These are phyloP conservation scores for Plemyria rubiginata DNA, from an alignment of 2,888 invertebrate genomes.

Conservation along the genomic window DNA sequence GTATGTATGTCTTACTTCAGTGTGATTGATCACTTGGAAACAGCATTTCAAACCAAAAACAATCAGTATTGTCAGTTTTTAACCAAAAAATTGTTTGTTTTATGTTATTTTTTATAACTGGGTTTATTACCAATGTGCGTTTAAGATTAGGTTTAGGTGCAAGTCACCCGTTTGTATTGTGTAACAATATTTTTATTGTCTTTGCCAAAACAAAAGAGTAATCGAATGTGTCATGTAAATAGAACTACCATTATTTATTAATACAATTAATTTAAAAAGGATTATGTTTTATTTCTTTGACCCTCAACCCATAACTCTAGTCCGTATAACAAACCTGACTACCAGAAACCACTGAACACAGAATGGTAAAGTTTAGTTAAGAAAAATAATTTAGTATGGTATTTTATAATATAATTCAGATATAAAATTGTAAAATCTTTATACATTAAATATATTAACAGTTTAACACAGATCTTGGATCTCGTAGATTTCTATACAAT, in stretches of 20 bases:
- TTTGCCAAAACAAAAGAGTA: slow-evolving; percentile 85
- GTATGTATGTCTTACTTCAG: slow-evolving; percentile 69
- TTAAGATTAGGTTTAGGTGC: slow-evolving; percentile 50
- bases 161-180: slow-evolving; percentile 60
- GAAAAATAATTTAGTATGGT: slow-evolving; percentile 14
- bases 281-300: slow-evolving; percentile 61
- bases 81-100: slow-evolving; percentile 71
- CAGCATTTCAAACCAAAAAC: slow-evolving; percentile 68
- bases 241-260: slow-evolving; percentile 86
- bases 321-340: slow-evolving; percentile 2
- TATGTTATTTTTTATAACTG: slow-evolving; percentile 54
- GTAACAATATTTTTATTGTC: slow-evolving; percentile 83
- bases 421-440: slow-evolving; percentile 33
- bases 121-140: slow-evolving; percentile 70
- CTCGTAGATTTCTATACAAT: neutral
- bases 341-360: neutral
- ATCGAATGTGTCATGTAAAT: slow-evolving; percentile 85
- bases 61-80: slow-evolving; percentile 78
- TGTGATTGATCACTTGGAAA: slow-evolving; percentile 57
- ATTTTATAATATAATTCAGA: slow-evolving; percentile 31
- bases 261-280: slow-evolving; percentile 83
- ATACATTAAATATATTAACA: slow-evolving; percentile 22
- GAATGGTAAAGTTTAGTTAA: neutral
- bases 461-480: slow-evolving; percentile 29
- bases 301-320: slow-evolving; percentile 8